Evolutionary conservation across 2,113 vertebrate genomes (phyloP).

Genomic region (Hemiprocne comata): DNA sequence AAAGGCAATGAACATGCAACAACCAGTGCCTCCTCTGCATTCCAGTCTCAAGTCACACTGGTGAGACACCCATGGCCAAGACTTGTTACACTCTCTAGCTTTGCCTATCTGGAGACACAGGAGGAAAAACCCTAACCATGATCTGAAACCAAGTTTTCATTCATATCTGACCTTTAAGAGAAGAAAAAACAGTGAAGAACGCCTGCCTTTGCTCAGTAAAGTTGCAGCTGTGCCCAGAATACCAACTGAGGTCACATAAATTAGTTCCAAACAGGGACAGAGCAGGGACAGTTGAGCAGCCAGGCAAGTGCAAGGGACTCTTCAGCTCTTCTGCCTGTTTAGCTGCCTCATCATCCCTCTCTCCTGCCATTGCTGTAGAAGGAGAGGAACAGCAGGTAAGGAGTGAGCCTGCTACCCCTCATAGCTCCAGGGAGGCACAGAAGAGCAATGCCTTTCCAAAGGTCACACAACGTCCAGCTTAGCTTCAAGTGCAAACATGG

Average conservation of each 20-base stretch:
- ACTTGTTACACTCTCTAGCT: background rate
- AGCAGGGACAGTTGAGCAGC: background rate
- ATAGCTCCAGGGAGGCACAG: background rate
- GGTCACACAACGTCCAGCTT: accelerated
- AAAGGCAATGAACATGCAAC: background rate
- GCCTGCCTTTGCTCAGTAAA: background rate
- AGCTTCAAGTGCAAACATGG: background rate
- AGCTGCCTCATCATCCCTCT: background rate
- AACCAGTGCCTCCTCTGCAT: background rate
- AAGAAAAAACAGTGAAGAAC: background rate
- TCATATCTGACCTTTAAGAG: background rate
- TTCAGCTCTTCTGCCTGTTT: background rate
- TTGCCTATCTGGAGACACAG: background rate
- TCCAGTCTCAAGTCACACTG: background rate
- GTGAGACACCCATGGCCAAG: background rate
- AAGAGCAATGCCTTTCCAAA: accelerated
- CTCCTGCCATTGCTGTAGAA: background rate
- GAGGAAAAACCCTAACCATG: background rate
- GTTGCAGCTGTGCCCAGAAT: background rate
- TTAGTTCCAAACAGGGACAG: background rate
- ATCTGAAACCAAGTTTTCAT: background rate
- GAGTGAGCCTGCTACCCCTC: background rate
- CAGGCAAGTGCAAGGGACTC: background rate
- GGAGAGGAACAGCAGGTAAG: background rate
- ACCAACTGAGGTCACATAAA: background rate